phyloP scores from a whole-genome alignment of 2,797 vertebrate species.

The Syngnathus acus region DNA sequence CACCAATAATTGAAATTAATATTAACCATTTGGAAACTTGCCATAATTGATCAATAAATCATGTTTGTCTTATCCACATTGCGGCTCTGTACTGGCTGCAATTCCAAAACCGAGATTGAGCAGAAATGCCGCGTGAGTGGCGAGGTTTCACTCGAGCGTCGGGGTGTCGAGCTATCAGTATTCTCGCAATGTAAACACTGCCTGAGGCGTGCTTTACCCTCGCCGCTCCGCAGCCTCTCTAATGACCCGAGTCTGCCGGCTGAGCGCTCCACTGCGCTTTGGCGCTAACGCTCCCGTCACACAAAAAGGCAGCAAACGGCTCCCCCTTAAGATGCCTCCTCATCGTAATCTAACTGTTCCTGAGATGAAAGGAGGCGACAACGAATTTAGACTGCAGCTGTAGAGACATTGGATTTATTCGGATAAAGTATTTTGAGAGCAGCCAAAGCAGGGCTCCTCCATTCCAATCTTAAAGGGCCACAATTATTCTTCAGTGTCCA shows the following conservation, averaged over 20 bases:
- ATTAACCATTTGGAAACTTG: too few species aligned
- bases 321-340: conserved; percentile 13
- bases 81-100: neutral
- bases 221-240: conserved; percentile 38
- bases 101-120: neutral
- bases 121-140: conserved; percentile 5
- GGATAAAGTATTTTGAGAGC: neutral
- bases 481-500: neutral
- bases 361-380: conserved; percentile 50
- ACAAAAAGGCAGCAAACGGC: conserved; percentile 12
- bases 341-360: conserved; percentile 23
- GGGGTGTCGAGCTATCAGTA: conserved; percentile 23
- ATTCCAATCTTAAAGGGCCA: neutral
- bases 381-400: neutral
- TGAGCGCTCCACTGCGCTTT: neutral
- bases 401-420: neutral
- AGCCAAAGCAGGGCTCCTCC: neutral
- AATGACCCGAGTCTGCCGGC: conserved; percentile 40
- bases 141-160: conserved; percentile 1
- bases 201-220: conserved; percentile 27
- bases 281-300: conserved; percentile 36
- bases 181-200: conserved; percentile 44
- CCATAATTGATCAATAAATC: too few species aligned
- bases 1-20: too few species aligned
- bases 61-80: too few species aligned